Base-by-base conservation (phyloP, 2,797 vertebrate genomes). In the Peromyscus aztecus region DNA sequence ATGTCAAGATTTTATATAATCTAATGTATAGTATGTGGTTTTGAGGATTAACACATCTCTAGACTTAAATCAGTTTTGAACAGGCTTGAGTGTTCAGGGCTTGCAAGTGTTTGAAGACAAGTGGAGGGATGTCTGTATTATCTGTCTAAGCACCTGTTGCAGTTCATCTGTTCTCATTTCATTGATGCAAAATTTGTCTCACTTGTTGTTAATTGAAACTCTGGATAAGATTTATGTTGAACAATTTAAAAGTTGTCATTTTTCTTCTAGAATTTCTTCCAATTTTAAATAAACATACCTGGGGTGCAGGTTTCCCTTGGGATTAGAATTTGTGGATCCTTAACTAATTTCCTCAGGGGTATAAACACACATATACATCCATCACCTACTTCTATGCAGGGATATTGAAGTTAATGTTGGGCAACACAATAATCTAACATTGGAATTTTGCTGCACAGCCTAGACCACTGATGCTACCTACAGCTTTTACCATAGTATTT, bases 1-100 rank as follows among this genome's bases (percentile, higher is more conserved):
- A 24, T 69, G 6, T 46, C 19, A n/a, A 11, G 13, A 31, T 85
- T 37, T 12, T 61, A 85, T 7, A 23, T 40, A 75, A 37, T 49
- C 23, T 6, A 75, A 0, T 14, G 12, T 6, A 46, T 10, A 49
- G 34, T 8, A 10, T 11, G 59, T 34, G 8, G n/a, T 49, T 12
- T 4, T 14, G 4, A 29, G 9, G 6, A 31, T 27, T 34, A n/a
- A 11, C 6, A 3, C 8, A 0, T 1, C 21, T 86, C 7, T 73
- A 55, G 29, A 63, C 37, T 31, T 23, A 46, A 9, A 63, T 31
- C 2, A 2, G 2, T 24, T 37, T 46, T 77, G 4, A 65, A 69
- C 34, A 43, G 12, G 7, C 2, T 34, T 65, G 16, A 21, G 0
- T 11, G 7, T 13, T 67, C 6, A 52, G 9, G n/a, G 0, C 1